phyloP scores from a whole-genome alignment of 2,888 invertebrate genomes.

The Tipula helvola region DNA sequence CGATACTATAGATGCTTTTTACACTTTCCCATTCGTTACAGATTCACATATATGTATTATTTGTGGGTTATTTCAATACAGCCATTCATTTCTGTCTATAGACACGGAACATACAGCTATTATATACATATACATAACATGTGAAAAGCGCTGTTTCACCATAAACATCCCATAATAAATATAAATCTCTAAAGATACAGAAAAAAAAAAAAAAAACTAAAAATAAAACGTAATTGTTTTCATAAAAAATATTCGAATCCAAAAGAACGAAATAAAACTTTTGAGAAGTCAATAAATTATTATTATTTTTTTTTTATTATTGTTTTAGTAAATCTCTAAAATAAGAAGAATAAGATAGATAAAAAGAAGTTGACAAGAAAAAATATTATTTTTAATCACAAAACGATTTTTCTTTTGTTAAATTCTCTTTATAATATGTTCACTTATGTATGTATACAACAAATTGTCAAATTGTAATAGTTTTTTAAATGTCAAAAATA shows the following conservation, averaged over 20 bases:
- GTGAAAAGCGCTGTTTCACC: neutral
- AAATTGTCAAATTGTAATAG: neutral
- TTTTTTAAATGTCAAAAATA: neutral
- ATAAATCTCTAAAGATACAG: neutral
- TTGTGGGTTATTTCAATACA: no score
- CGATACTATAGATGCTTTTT: no score
- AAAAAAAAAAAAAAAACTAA: neutral
- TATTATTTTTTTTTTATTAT: neutral
- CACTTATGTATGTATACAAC: neutral
- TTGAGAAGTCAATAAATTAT: conserved; percentile 4
- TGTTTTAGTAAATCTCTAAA: neutral
- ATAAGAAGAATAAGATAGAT: neutral
- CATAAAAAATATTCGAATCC: neutral
- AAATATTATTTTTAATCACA: neutral
- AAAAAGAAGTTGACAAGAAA: neutral
- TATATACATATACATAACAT: neutral
- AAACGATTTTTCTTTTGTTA: neutral
- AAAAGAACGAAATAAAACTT: neutral
- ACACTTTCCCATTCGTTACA: no score
- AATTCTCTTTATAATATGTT: neutral
- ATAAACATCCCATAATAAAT: neutral
- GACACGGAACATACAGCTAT: neutral
- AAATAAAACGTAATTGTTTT: neutral
- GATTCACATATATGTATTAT: no score
- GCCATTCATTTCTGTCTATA: no score